These are phyloP conservation scores for Rhodinocichla rosea DNA, from an alignment of 2,113 vertebrate genomes.

Conservation along the genomic window DNA sequence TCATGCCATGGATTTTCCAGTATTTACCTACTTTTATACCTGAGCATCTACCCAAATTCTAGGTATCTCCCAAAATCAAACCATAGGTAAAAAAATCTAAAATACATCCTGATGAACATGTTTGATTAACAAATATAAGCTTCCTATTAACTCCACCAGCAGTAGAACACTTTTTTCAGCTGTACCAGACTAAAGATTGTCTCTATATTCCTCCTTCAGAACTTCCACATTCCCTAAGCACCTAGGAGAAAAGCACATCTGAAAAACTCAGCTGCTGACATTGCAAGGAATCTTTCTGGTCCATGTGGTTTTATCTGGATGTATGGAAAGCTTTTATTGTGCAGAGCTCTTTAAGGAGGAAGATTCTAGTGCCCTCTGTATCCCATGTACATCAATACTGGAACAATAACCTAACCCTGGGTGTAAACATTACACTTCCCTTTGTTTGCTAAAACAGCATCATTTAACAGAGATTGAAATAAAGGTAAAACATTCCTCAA, in stretches of 20 bases:
- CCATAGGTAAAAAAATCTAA: neutral
- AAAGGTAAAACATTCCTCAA: slow-evolving; percentile 23
- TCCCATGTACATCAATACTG: neutral
- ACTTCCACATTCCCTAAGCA: neutral
- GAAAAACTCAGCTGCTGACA: neutral
- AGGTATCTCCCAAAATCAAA: neutral
- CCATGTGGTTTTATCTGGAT: neutral
- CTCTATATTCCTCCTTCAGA: neutral
- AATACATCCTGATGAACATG: neutral
- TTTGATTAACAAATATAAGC: neutral
- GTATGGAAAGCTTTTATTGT: neutral
- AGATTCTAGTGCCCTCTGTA: neutral
- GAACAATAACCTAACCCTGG: neutral
- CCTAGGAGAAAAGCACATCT: neutral
- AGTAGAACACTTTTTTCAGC: neutral
- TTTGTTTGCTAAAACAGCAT: neutral
- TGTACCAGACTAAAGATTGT: neutral
- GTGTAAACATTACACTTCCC: neutral
- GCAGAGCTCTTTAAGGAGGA: neutral
- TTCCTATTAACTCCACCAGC: neutral
- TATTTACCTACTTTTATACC: neutral
- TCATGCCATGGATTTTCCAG: neutral
- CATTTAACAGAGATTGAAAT: slow-evolving; percentile 31
- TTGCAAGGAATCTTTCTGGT: neutral
- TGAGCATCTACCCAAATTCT: neutral